Conservation (phyloP, 2,888 invertebrate species). For the Ecdyonurus torrentis region DNA sequence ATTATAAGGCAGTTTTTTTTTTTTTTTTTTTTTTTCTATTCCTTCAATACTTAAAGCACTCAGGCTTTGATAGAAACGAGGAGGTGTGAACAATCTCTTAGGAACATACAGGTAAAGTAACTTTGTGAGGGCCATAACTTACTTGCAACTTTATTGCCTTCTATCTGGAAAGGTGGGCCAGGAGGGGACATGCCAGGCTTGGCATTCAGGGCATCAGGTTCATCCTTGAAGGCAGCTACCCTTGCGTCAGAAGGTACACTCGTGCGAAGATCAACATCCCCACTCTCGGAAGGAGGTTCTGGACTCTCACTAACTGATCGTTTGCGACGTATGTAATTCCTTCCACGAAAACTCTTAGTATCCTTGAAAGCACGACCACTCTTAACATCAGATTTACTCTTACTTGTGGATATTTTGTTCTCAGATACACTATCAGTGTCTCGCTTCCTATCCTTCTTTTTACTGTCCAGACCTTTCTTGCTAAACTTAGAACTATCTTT, state of each 20-base stretch:
- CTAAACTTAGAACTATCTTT: background rate
- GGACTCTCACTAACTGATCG: conserved; percentile 29
- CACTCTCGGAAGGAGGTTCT: conserved; percentile 20
- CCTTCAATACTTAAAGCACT: too few species aligned
- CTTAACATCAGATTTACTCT: background rate
- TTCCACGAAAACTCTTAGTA: conserved; percentile 22
- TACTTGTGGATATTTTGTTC: background rate
- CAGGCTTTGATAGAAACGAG: too few species aligned
- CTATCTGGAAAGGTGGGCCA: background rate
- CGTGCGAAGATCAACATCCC: conserved; percentile 27
- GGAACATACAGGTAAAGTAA: background rate
- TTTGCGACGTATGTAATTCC: conserved; percentile 49
- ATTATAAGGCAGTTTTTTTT: too few species aligned
- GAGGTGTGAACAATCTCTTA: too few species aligned
- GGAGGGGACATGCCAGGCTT: conserved; percentile 14
- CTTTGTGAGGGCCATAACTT: background rate
- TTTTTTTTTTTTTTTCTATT: too few species aligned
- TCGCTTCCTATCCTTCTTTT: background rate
- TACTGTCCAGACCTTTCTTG: background rate
- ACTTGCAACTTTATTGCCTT: background rate
- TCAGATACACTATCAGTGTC: background rate
- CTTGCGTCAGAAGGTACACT: conserved; percentile 24
- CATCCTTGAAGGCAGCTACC: conserved; percentile 16
- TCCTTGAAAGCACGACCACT: conserved; percentile 20
- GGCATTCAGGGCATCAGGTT: background rate